Percentiles rank a stretch among this genome's conserved stretches.
Evolutionary conservation across 2,888 invertebrate species (phyloP).

Genomic region (Philaethria dido): DNA sequence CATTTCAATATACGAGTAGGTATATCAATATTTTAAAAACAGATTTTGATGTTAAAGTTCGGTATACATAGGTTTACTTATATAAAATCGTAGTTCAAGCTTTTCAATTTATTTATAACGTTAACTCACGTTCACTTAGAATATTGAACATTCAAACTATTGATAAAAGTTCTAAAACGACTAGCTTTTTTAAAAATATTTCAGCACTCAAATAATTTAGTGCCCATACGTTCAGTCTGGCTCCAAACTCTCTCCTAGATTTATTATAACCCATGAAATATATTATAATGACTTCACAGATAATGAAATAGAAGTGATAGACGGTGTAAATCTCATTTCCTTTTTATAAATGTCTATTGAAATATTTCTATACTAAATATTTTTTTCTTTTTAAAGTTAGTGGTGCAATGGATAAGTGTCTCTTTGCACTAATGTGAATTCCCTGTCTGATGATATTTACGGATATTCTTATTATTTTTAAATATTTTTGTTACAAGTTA

Average conservation of each 20-base stretch:
- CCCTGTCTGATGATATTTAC: too few relatives aligned
- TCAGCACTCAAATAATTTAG: slow-evolving; percentile 28
- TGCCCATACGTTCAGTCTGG: slow-evolving; percentile 27
- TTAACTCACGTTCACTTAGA: slow-evolving; percentile 20
- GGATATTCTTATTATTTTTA: too few relatives aligned
- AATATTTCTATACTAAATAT: background rate
- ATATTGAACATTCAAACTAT: slow-evolving; percentile 24
- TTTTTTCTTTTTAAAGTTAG: too few relatives aligned
- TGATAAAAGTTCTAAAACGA: slow-evolving; percentile 18
- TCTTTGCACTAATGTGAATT: too few relatives aligned
- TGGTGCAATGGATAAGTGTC: too few relatives aligned
- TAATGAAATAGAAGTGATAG: slow-evolving; percentile 16
- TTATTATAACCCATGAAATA: slow-evolving; percentile 24
- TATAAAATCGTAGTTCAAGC: slow-evolving; percentile 2
- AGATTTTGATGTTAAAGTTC: background rate
- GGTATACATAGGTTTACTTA: background rate
- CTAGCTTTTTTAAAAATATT: slow-evolving; percentile 24
- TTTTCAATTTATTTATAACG: slow-evolving; percentile 13
- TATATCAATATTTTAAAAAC: slow-evolving; percentile 8
- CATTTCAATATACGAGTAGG: background rate
- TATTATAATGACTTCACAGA: slow-evolving; percentile 28
- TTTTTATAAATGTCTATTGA: background rate
- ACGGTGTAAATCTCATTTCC: background rate
- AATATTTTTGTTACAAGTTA: background rate
- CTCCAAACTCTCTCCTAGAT: slow-evolving; percentile 21